Evolutionary conservation across 2,797 vertebrate genomes (phyloP), one percentile per base, ranked within the genome.

Genomic region (Gila robusta): DNA sequence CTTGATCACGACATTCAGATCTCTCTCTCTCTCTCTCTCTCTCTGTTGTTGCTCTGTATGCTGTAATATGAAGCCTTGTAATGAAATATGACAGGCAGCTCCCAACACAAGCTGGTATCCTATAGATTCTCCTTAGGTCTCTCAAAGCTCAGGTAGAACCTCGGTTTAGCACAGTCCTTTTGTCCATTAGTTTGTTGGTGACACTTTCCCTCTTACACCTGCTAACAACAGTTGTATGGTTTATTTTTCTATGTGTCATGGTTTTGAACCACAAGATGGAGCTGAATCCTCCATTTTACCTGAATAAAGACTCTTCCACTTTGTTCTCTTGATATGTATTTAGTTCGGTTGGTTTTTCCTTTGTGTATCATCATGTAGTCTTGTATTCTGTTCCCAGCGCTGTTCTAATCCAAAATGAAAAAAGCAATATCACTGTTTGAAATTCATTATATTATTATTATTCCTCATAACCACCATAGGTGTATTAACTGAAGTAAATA

Each of bases 401-500:
- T 97, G 96, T 96, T 96, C 96, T 95, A 96, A 96, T 97, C 96
- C 96, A 95, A 97, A 96, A 96, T 96, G 96, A 96, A 97, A 86
- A 95, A 97, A 97, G 97, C 96, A 97, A 97, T 97, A 97, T 97
- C 96, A 97, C 96, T 97, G 97, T 97, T 97, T 96, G 95, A 97
- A 96, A 95, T 96, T 96, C 96, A 96, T 96, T 96, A 93, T 91
- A 88, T 92, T 90, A 87, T 91, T 94, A 94, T 94, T 96, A 92
- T 96, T 97, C 96, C 96, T 96, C 96, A 97, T 96, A 97, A 97
- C 96, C 96, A 97, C 96, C 96, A 96, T 97, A 97, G 96, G 97
- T 97, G 97, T 97, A 96, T 97, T 97, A 95, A 97, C 96, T 96
- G 96, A 97, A 97, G 96, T 97, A 97, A 97, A 97, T 97, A 97